phyloP scores from a whole-genome alignment of 2,113 vertebrate genomes.

The Pedetes capensis region DNA sequence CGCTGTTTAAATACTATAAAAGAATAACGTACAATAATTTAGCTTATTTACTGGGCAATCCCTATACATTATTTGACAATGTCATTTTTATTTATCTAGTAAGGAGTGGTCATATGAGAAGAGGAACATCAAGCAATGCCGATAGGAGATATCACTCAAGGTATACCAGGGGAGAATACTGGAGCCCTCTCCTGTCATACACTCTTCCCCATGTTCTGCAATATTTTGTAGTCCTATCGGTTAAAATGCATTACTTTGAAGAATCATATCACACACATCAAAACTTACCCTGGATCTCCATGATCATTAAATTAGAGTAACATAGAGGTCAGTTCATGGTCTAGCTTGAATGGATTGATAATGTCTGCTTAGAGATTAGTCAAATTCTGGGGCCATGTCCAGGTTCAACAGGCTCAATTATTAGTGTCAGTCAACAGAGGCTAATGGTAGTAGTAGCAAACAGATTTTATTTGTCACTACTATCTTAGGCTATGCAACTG shows the following conservation, averaged over 20 bases:
- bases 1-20: neutral
- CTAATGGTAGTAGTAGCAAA: neutral
- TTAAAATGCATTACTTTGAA: neutral
- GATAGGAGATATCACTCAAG: neutral
- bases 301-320: neutral
- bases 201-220: neutral
- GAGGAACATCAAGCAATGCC: neutral
- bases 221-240: neutral
- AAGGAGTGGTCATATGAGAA: neutral
- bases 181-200: neutral
- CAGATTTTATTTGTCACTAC: neutral
- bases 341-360: neutral
- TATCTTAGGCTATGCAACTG: neutral
- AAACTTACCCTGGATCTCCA: neutral
- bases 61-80: neutral
- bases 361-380: neutral
- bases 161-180: rapidly evolving
- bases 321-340: neutral
- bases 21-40: neutral
- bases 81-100: neutral
- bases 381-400: neutral
- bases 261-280: neutral
- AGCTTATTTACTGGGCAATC: neutral
- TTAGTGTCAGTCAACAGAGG: neutral
- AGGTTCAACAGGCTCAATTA: neutral